Evolutionary conservation across 2,797 vertebrate species (phyloP).

Genomic region (Fratercula arctica): DNA sequence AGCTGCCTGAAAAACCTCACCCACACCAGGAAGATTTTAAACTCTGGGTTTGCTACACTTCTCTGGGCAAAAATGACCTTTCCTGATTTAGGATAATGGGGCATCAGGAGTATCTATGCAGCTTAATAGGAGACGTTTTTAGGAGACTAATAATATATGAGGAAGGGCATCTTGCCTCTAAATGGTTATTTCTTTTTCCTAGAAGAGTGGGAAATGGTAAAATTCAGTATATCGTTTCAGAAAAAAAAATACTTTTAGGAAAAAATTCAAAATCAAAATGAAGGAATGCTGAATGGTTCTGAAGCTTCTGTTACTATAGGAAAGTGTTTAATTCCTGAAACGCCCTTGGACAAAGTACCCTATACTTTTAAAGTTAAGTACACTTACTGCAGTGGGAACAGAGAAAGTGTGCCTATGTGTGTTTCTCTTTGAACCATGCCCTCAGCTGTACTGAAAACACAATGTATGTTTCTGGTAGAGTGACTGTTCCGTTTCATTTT

Average conservation of each 20-base stretch:
- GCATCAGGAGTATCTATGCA: background rate
- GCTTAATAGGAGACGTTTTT: background rate
- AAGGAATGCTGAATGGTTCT: background rate
- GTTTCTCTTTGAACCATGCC: slow-evolving; percentile 7
- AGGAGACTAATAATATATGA: background rate
- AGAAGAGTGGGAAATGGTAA: background rate
- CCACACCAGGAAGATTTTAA: background rate
- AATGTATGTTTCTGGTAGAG: slow-evolving; percentile 64
- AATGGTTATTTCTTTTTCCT: background rate
- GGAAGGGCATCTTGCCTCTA: background rate
- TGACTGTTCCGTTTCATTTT: slow-evolving; percentile 55
- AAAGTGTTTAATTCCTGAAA: slow-evolving; percentile 39
- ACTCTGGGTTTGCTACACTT: background rate
- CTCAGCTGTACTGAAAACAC: slow-evolving; percentile 49
- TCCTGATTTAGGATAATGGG: background rate
- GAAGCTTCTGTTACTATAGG: background rate
- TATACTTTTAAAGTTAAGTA: slow-evolving; percentile 44
- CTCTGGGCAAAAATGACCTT: background rate
- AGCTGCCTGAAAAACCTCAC: background rate
- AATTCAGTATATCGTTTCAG: background rate
- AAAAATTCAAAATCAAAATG: background rate
- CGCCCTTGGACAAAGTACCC: background rate
- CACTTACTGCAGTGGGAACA: background rate
- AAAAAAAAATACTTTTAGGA: background rate
- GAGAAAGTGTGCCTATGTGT: background rate